Base-by-base conservation (phyloP, 2,888 invertebrate species). In the Serrognathus titanus region DNA sequence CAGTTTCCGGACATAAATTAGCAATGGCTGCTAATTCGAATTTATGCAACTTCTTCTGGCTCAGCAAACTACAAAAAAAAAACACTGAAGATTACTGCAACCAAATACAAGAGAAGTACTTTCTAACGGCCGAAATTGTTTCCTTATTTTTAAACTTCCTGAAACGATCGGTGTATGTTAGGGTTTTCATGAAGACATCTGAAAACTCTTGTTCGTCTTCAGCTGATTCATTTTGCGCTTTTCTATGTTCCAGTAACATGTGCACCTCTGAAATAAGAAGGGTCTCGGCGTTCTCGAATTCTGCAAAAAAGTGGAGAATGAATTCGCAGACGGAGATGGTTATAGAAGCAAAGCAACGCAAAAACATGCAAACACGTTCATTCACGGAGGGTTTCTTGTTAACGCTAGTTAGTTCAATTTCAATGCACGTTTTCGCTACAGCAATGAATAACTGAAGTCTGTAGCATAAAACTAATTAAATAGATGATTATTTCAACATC, bases 161-260 rank as follows among this genome's bases (percentile, higher is more conserved):
- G 76, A 98, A 97, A 73, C 97, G 86, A 70, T 96, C 90, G 5
- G 97, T 96, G 75, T 99, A 98, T 45, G 94, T 94, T 24, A 95
- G 83, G 0, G 97, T 99, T 77, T 99, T 99, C 87, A 95, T 91
- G 75, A 99, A 99, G 7, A 98, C 97, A 77, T 97, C 97, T 0
- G 97, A 96, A 75, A 99, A 91, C 77, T 98, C 97, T 77, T 97
- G 97, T 73, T 97, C 95, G 70, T 99, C 99, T 74, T 99, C 98
- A 2, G 96, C 95, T 35, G 92, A 94, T 78, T 99, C 98, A 77
- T 97, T 98, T 78, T 98, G 97, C 37, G 92, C 91, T 77, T 97
- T 97, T 52, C 99, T 85, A 78, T 99, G 97, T 74, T 98, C 97
- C 69, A 99, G 78, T 68, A 99, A 81, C 92, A 99, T 95, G 74